phyloP scores from a whole-genome alignment of 2,888 invertebrate species.

The Nebria brevicollis region DNA sequence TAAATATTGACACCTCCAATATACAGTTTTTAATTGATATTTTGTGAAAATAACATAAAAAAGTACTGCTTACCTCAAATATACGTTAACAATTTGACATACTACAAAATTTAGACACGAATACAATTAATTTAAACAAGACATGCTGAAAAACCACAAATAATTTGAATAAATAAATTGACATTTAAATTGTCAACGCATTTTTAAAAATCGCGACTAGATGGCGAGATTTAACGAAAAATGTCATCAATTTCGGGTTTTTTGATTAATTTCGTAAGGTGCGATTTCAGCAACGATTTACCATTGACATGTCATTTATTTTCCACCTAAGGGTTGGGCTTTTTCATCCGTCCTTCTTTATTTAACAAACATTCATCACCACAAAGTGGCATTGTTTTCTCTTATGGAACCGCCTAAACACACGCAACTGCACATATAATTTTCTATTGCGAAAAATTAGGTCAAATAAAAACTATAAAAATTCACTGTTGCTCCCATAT shows the following conservation, averaged over 20 bases:
- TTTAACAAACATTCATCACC: neutral
- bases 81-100: neutral
- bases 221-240: neutral
- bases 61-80: neutral
- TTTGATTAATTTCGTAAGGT: too few relatives aligned
- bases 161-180: neutral
- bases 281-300: too few relatives aligned
- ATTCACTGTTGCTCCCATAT: too few relatives aligned
- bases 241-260: too few relatives aligned
- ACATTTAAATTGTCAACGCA: neutral
- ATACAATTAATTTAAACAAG: neutral
- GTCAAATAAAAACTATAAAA: neutral
- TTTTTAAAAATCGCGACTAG: neutral
- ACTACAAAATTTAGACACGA: neutral
- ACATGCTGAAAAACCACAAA: neutral
- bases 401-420: neutral
- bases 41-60: neutral
- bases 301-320: neutral
- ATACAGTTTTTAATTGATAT: neutral
- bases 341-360: neutral
- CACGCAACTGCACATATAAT: neutral
- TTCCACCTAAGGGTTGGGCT: neutral
- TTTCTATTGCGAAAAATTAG: neutral
- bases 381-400: neutral
- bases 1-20: neutral